These are phyloP conservation scores for Alethe castanea DNA, from an alignment of 2,113 vertebrate genomes.

Conservation along the genomic window DNA sequence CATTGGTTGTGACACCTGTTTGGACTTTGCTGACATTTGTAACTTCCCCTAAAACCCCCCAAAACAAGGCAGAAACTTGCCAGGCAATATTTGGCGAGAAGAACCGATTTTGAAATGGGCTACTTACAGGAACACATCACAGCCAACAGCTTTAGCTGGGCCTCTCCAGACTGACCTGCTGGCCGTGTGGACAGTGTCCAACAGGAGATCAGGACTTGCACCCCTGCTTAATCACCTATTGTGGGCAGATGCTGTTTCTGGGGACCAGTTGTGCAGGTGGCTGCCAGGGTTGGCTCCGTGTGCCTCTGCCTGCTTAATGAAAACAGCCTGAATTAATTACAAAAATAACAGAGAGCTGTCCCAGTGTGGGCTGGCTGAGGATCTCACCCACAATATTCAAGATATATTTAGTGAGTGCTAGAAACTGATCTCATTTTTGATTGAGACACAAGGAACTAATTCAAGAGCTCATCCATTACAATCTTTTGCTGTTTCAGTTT, in stretches of 20 bases:
- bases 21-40: background rate
- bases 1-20: background rate
- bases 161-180: background rate
- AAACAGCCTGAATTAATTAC: background rate
- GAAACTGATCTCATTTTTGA: background rate
- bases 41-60: background rate
- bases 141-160: background rate
- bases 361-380: background rate
- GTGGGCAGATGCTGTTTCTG: background rate
- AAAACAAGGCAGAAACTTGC: background rate
- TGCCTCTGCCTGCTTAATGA: background rate
- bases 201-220: background rate
- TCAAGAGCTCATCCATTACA: background rate
- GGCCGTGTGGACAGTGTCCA: background rate
- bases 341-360: background rate
- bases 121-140: rapidly evolving
- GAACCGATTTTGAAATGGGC: background rate
- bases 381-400: background rate
- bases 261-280: background rate
- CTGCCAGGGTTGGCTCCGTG: background rate
- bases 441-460: background rate
- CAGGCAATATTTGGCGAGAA: background rate
- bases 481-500: background rate
- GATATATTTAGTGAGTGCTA: background rate
- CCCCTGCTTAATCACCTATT: background rate